These are phyloP conservation scores for Phanerotoma sp. DNA, from an alignment of 2,888 invertebrate genomes.

Conservation along the genomic window DNA sequence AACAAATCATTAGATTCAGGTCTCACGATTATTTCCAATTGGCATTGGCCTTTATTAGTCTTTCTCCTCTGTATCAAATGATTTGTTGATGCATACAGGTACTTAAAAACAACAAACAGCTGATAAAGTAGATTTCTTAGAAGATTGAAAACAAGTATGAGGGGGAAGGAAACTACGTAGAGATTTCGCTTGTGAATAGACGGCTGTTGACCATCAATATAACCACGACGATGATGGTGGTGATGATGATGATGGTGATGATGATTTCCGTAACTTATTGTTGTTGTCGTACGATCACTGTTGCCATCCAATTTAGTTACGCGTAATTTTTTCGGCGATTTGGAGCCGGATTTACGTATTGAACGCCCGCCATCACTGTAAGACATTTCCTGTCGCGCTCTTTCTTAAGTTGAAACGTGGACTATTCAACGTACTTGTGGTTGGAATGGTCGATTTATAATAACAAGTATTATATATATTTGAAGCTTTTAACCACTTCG, in stretches of 20 bases:
- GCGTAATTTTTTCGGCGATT: slow-evolving; percentile 58
- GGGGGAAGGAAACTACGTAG: slow-evolving; percentile 84
- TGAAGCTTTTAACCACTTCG: neutral
- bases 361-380: slow-evolving; percentile 58
- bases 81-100: slow-evolving; percentile 79
- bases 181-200: slow-evolving; percentile 87
- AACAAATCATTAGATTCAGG: slow-evolving; percentile 40
- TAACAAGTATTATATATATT: too few relatives aligned
- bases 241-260: slow-evolving; percentile 44
- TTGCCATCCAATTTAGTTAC: slow-evolving; percentile 54
- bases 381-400: slow-evolving; percentile 50
- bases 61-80: slow-evolving; percentile 67
- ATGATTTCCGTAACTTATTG: slow-evolving; percentile 47
- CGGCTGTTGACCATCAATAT: slow-evolving; percentile 61
- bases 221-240: slow-evolving; percentile 40
- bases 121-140: slow-evolving; percentile 81
- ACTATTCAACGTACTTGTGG: neutral
- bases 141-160: slow-evolving; percentile 83
- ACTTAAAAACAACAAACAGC: slow-evolving; percentile 82
- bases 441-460: neutral
- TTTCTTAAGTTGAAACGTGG: neutral
- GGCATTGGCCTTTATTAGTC: slow-evolving; percentile 56
- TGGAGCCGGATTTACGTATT: slow-evolving; percentile 57
- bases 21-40: slow-evolving; percentile 60
- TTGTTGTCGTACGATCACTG: slow-evolving; percentile 52